Percentiles rank a stretch among this genome's conserved stretches.
Evolutionary conservation across 2,113 vertebrate species (phyloP).

Genomic region (Grallaria varia): DNA sequence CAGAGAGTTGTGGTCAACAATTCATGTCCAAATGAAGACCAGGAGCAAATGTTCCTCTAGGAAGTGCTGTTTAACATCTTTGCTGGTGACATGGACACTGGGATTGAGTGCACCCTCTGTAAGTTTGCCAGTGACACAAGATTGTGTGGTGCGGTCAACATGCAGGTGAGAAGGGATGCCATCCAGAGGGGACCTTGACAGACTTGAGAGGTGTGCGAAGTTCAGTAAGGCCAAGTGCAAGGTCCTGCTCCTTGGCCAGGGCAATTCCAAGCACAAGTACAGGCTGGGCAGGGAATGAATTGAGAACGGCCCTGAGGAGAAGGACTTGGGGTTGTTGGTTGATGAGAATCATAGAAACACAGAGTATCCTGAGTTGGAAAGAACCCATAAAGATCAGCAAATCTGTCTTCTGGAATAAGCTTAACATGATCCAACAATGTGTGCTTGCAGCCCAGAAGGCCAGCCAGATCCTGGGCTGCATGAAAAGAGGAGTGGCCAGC

Average conservation of each 20-base stretch:
- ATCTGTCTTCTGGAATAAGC: background rate
- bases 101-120: background rate
- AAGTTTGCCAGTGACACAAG: accelerated
- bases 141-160: background rate
- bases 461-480: accelerated
- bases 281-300: background rate
- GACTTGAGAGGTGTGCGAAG: background rate
- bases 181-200: background rate
- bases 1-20: accelerated
- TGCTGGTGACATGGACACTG: background rate
- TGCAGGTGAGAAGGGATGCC: background rate
- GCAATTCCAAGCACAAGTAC: background rate
- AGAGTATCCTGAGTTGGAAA: background rate
- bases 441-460: background rate
- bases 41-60: background rate
- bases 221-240: background rate
- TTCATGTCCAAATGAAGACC: background rate
- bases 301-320: background rate
- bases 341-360: background rate
- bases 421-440: background rate
- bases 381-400: background rate
- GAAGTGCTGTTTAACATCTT: background rate
- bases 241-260: background rate
- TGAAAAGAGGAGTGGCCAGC: background rate
- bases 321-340: background rate